Conservation (phyloP, 2,888 invertebrate genomes). For the Adelognathus sp. region DNA sequence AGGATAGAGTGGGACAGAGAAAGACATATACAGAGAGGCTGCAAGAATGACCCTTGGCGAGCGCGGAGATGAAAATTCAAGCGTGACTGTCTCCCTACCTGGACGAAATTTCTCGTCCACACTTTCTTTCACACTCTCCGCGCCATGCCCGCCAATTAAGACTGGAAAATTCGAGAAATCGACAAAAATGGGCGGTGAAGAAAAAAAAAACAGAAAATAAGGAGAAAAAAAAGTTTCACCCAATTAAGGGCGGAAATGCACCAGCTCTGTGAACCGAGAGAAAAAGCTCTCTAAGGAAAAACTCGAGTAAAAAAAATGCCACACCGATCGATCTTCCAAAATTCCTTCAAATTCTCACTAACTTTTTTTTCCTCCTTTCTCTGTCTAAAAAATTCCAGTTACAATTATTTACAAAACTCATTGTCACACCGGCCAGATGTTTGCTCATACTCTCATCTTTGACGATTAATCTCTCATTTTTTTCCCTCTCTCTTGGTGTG, state of each 20-base stretch:
- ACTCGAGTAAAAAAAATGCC: background rate
- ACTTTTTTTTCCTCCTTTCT: too few species aligned
- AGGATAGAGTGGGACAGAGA: too few species aligned
- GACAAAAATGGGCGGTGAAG: conserved; percentile 28
- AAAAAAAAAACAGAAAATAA: conserved; percentile 26
- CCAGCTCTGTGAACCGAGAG: background rate
- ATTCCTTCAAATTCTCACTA: background rate
- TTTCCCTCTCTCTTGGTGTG: background rate
- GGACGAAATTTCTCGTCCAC: conserved; percentile 33
- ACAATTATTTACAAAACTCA: conserved; percentile 11
- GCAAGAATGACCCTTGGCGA: conserved; percentile 1
- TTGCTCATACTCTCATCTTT: background rate
- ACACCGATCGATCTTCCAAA: conserved; percentile 22
- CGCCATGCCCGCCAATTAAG: conserved; percentile 57
- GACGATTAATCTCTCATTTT: conserved; percentile 41
- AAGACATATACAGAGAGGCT: too few species aligned
- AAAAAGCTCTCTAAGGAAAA: background rate
- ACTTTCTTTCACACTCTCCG: background rate
- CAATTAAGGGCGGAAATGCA: conserved; percentile 49
- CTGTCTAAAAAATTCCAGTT: too few species aligned
- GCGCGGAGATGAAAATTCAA: conserved; percentile 39
- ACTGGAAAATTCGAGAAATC: conserved; percentile 40
- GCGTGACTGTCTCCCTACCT: conserved; percentile 45
- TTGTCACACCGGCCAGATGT: conserved; percentile 29
- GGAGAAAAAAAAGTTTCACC: background rate